These are phyloP conservation scores for Odontocolon sp. DNA, from an alignment of 2,888 invertebrate species.

Conservation along the genomic window DNA sequence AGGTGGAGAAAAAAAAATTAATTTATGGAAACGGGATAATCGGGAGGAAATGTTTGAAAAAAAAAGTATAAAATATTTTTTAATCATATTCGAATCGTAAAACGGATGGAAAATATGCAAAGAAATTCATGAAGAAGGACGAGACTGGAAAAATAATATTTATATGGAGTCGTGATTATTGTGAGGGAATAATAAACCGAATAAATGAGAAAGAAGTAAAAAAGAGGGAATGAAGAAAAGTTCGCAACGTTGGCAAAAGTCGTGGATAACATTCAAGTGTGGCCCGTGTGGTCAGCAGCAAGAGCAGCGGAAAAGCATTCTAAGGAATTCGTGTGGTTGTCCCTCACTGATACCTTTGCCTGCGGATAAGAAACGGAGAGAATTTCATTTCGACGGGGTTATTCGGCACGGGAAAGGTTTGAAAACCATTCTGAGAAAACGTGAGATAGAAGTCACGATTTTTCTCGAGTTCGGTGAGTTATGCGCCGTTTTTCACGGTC, in stretches of 20 bases:
- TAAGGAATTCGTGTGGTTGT: constrained; percentile 9
- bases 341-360: background rate
- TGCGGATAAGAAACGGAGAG: constrained; percentile 48
- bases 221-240: too few relatives aligned
- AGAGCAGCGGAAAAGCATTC: background rate
- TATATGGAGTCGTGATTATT: too few relatives aligned
- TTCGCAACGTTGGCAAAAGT: constrained; percentile 37
- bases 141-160: too few relatives aligned
- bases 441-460: constrained; percentile 28
- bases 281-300: constrained; percentile 29
- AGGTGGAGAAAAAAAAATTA: too few relatives aligned
- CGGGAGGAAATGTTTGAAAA: too few relatives aligned
- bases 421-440: background rate
- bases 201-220: too few relatives aligned
- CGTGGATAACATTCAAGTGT: constrained; percentile 3
- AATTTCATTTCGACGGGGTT: constrained; percentile 54
- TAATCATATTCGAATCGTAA: too few relatives aligned
- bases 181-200: too few relatives aligned
- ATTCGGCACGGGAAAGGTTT: constrained; percentile 22
- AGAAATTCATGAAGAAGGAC: too few relatives aligned
- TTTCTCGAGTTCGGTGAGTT: constrained; percentile 35
- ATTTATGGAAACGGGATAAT: too few relatives aligned
- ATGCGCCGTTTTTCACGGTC: constrained; percentile 54
- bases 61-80: too few relatives aligned
- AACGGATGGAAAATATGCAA: too few relatives aligned